Conservation (phyloP, 2,113 vertebrate genomes). For the Dromiciops gliroides region DNA sequence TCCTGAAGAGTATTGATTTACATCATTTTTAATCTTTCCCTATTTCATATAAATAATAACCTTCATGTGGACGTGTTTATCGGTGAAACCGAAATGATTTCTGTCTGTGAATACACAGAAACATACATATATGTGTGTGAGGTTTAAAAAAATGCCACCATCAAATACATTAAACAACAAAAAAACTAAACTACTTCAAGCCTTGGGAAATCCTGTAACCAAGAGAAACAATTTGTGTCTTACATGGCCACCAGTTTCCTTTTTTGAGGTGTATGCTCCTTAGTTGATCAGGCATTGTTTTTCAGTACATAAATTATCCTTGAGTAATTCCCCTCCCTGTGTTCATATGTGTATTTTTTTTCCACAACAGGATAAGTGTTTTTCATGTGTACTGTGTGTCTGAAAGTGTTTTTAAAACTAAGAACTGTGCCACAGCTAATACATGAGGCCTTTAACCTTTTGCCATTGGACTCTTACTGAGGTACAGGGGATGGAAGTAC, state of each 20-base stretch:
- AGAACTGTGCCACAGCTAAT: conserved; percentile 41
- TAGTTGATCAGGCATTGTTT: conserved; percentile 41
- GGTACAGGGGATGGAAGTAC: conserved; percentile 18
- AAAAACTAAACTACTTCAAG: conserved; percentile 47
- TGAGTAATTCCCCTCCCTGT: neutral
- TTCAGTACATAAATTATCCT: neutral
- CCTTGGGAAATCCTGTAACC: conserved; percentile 52
- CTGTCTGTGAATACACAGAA: neutral
- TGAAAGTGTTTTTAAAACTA: conserved; percentile 53
- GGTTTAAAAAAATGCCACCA: conserved; percentile 39
- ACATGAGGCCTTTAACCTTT: conserved; percentile 35
- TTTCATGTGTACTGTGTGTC: conserved; percentile 41
- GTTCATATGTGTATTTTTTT: neutral
- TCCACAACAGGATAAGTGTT: conserved; percentile 31
- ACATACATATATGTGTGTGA: neutral
- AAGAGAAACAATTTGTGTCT: conserved; percentile 35
- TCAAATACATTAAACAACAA: neutral
- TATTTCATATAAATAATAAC: conserved; percentile 35
- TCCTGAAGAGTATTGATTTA: neutral
- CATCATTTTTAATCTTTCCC: neutral
- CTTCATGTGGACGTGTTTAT: neutral
- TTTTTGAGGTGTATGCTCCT: conserved; percentile 47
- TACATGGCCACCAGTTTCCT: conserved; percentile 10
- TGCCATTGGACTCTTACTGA: conserved; percentile 41
- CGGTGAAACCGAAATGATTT: conserved; percentile 29